phyloP scores from a whole-genome alignment of 2,113 vertebrate genomes.

The Macrotus californicus region DNA sequence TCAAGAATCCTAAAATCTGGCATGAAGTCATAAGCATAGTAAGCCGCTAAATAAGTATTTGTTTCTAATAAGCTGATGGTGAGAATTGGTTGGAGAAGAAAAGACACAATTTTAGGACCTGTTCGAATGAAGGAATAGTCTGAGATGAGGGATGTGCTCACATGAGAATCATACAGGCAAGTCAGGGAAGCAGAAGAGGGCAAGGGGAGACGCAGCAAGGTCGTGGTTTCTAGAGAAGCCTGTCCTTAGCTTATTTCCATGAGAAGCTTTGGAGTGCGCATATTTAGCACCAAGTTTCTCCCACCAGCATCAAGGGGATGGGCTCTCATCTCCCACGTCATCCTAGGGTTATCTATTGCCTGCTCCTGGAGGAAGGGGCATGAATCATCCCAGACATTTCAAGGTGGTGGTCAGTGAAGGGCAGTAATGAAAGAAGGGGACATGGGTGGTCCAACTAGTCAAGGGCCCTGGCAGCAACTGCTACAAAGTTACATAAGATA shows the following conservation, averaged over 20 bases:
- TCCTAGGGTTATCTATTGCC: background rate
- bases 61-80: background rate
- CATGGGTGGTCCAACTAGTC: background rate
- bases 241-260: background rate
- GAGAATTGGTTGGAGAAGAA: background rate
- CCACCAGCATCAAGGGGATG: background rate
- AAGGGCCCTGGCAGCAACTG: background rate
- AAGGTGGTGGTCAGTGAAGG: background rate
- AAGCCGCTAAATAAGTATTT: background rate
- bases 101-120: background rate
- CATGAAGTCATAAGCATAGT: background rate
- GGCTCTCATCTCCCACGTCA: background rate
- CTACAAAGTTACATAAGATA: background rate
- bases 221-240: background rate
- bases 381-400: background rate
- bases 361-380: background rate
- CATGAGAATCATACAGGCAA: background rate
- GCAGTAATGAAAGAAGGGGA: background rate
- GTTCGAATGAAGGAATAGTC: background rate
- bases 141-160: background rate
- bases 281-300: background rate
- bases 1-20: background rate
- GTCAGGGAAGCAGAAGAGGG: background rate
- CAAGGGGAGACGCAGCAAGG: background rate
- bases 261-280: background rate